These are phyloP conservation scores for Spinus pinus DNA, from an alignment of 2,797 vertebrate species.

Conservation along the genomic window DNA sequence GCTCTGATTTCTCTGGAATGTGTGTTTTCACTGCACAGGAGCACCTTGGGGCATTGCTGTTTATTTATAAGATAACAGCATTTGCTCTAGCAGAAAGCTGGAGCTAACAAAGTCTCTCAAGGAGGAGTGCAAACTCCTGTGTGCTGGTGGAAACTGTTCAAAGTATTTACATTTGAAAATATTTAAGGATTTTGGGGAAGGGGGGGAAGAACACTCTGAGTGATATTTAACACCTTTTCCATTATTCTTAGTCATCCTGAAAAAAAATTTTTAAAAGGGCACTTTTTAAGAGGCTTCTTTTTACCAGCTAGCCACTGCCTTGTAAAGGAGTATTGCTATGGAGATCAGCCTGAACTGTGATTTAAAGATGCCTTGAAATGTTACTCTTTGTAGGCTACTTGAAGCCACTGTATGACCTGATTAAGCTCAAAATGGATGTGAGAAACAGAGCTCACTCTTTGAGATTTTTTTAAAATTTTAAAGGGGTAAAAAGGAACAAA, in stretches of 20 bases:
- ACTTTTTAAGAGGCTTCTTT: background rate
- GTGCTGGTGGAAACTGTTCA: constrained; percentile 38
- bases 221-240: background rate
- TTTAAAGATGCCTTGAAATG: background rate
- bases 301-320: background rate
- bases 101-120: background rate
- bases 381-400: constrained; percentile 2
- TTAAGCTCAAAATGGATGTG: constrained; percentile 20
- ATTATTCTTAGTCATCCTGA: background rate
- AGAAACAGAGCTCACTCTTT: background rate
- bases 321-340: background rate
- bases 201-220: background rate
- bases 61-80: constrained; percentile 51
- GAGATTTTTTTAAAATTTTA: background rate
- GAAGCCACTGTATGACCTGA: background rate
- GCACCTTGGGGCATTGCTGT: constrained; percentile 34
- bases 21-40: constrained; percentile 23
- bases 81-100: constrained; percentile 16
- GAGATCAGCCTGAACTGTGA: background rate
- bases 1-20: constrained; percentile 28
- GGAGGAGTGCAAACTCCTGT: background rate
- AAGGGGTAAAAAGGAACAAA: background rate
- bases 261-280: background rate
- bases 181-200: background rate
- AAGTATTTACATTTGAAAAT: constrained; percentile 29